Percentiles rank a stretch among this genome's conserved stretches.
Conservation (phyloP, 2,113 vertebrate species). For the Triplophysa rosa region DNA sequence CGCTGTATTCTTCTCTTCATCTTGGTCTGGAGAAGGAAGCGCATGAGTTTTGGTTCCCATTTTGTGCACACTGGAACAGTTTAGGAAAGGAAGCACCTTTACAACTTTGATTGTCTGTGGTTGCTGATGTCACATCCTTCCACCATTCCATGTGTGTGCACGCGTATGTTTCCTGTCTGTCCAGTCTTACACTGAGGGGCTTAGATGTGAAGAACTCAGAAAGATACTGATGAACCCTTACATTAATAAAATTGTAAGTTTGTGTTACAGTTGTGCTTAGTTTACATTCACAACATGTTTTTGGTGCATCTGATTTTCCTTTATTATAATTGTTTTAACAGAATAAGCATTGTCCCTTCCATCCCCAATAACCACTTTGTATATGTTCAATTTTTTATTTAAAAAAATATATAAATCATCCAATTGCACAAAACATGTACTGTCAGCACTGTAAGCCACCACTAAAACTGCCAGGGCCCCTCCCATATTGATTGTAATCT, state of each 20-base stretch:
- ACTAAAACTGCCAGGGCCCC: no score
- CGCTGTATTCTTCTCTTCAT: slow-evolving; percentile 40
- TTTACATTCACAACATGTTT: slow-evolving; percentile 48
- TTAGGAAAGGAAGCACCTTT: slow-evolving; percentile 98
- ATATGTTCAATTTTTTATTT: slow-evolving; percentile 11
- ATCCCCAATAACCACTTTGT: slow-evolving; percentile 14
- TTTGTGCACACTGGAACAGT: slow-evolving; percentile 85
- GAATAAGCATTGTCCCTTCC: no score
- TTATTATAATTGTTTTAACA: no score
- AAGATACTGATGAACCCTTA: slow-evolving; percentile 60
- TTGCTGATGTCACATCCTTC: slow-evolving; percentile 97
- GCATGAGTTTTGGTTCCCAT: slow-evolving; percentile 87
- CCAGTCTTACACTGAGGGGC: slow-evolving; percentile 71
- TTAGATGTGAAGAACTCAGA: slow-evolving; percentile 48
- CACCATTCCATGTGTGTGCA: slow-evolving; percentile 62
- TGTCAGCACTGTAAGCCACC: no score
- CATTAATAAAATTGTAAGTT: slow-evolving; percentile 50
- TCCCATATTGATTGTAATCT: no score
- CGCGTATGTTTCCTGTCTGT: slow-evolving; percentile 81
- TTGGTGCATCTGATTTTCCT: no score
- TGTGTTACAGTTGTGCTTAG: background rate
- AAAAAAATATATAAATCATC: slow-evolving; percentile 32
- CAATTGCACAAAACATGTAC: background rate
- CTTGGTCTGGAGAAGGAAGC: slow-evolving; percentile 70
- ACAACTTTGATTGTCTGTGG: slow-evolving; percentile 96